A percentile compares a stretch with the other conserved stretches of the same genome.
Evolutionary conservation across 64 coral and sea anemone genomes (phyloP).

Genomic region (Anthopleura sola): DNA sequence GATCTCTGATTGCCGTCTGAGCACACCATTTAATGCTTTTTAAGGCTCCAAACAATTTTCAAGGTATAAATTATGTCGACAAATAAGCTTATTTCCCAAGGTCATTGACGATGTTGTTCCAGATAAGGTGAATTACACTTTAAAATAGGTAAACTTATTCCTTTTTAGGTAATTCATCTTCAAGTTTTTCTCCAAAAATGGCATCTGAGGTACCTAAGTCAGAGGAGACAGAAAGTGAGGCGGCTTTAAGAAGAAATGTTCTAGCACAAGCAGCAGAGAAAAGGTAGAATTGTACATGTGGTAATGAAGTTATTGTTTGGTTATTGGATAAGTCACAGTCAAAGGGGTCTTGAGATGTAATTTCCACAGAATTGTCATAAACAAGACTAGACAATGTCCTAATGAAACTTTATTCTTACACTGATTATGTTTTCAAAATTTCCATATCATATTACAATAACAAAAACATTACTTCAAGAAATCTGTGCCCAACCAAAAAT

Average conservation of each 20-base stretch:
- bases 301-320: background rate
- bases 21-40: background rate
- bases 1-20: background rate
- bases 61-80: background rate
- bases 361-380: background rate
- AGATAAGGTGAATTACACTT: background rate
- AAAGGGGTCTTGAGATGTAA: background rate
- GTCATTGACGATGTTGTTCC: background rate
- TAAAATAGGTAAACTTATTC: background rate
- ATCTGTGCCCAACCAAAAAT: no score
- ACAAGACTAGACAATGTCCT: no score
- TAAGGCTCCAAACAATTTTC: background rate
- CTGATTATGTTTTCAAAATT: no score
- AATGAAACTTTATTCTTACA: no score
- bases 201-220: background rate
- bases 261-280: constrained; percentile 5
- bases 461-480: no score
- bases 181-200: background rate
- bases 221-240: background rate
- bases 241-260: background rate
- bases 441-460: no score
- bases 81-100: background rate
- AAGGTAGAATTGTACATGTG: background rate
- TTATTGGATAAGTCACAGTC: background rate
- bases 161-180: background rate